Evolutionary conservation across 1,140 invertebrate genomes (phyloP).

Genomic region (Apocrypta bakeri): DNA sequence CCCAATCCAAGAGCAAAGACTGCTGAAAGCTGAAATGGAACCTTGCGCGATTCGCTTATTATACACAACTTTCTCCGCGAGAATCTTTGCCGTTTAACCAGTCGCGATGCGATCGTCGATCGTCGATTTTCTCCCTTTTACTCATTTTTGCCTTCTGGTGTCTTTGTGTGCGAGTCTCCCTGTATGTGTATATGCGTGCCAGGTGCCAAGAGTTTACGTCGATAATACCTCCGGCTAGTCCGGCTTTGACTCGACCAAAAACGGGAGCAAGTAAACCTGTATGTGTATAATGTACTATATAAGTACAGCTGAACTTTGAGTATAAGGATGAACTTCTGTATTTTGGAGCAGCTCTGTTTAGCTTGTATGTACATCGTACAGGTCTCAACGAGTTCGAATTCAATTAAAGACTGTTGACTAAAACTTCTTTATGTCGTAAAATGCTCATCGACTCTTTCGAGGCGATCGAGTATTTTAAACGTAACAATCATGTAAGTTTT

Average conservation of each 20-base stretch:
- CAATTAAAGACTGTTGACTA: neutral
- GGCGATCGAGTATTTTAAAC: constrained; percentile 38
- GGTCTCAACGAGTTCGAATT: neutral
- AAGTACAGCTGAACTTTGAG: no score
- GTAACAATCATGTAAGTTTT: constrained; percentile 36
- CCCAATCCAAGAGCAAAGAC: neutral
- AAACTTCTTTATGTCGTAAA: neutral
- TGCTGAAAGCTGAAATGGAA: no score
- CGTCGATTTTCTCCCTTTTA: neutral
- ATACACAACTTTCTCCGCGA: constrained; percentile 8
- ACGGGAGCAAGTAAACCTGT: neutral
- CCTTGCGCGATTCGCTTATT: neutral
- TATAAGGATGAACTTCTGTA: constrained; percentile 5
- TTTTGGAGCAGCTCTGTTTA: neutral
- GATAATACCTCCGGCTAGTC: neutral
- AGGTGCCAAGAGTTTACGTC: no score
- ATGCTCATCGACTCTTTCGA: constrained; percentile 42
- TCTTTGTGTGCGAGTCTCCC: no score
- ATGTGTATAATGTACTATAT: no score
- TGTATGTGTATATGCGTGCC: no score
- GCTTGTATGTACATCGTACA: neutral
- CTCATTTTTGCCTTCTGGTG: neutral
- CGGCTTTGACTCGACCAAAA: neutral
- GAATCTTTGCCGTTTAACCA: constrained; percentile 5
- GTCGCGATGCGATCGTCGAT: constrained; percentile 6